Percentiles rank a stretch among this genome's conserved stretches.
These are phyloP conservation scores for Pheosia gnoma DNA, from an alignment of 2,888 invertebrate genomes.

Conservation along the genomic window DNA sequence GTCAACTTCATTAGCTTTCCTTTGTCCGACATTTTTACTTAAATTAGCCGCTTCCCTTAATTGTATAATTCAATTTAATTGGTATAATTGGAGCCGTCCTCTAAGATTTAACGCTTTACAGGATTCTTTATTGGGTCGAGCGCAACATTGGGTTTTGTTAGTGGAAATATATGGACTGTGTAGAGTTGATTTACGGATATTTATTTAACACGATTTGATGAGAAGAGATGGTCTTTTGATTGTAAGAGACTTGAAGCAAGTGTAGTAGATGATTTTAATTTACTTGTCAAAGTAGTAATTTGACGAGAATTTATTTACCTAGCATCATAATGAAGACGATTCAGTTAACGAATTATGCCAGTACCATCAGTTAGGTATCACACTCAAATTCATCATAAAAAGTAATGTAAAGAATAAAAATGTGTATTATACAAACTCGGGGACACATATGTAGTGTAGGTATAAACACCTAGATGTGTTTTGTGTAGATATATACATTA, in stretches of 20 bases:
- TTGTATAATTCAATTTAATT: constrained; percentile 42
- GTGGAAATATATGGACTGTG: neutral
- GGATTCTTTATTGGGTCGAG: constrained; percentile 26
- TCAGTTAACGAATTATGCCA: constrained; percentile 5
- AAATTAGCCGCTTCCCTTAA: constrained; percentile 28
- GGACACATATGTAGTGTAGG: constrained; percentile 12
- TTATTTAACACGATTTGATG: neutral
- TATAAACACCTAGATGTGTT: no score
- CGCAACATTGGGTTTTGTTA: neutral
- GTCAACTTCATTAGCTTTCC: constrained; percentile 28
- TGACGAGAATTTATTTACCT: no score
- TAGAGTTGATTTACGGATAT: neutral
- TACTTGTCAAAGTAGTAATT: no score
- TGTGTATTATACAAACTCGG: constrained; percentile 49
- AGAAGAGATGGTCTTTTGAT: neutral
- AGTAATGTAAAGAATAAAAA: constrained; percentile 50
- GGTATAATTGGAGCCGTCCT: constrained; percentile 39
- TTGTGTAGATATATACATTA: no score
- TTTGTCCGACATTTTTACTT: constrained; percentile 32
- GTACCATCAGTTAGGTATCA: constrained; percentile 13
- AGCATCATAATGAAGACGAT: constrained; percentile 25
- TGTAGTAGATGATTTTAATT: no score
- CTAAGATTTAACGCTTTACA: constrained; percentile 27
- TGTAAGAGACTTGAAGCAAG: no score
- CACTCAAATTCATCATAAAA: constrained; percentile 42